phyloP scores from a whole-genome alignment of 35 echinoderm and acorn worm species.

The Apostichopus californicus region DNA sequence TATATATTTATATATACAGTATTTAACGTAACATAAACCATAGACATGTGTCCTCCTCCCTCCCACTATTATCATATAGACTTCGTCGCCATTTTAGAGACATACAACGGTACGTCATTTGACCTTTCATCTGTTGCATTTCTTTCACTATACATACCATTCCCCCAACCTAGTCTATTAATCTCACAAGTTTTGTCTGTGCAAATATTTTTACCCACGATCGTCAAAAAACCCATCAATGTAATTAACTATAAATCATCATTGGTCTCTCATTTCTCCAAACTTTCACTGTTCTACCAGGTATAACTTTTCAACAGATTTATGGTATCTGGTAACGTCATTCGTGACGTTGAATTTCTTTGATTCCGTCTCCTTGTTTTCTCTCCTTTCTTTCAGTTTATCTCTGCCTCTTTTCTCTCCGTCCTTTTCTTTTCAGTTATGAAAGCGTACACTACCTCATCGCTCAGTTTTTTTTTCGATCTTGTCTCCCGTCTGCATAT shows the following conservation, averaged over 20 bases:
- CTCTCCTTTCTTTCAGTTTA: background rate
- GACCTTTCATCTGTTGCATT: constrained; percentile 9
- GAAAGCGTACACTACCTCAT: background rate
- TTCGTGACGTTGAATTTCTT: background rate
- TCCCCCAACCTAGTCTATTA: background rate
- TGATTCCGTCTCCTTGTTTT: background rate
- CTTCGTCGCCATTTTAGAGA: background rate
- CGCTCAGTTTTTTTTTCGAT: background rate
- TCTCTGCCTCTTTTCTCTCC: background rate
- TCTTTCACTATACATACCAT: background rate
- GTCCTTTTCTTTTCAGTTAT: background rate
- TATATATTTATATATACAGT: too few relatives aligned
- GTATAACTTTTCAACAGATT: constrained; percentile 3
- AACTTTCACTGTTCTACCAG: background rate
- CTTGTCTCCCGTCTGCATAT: background rate
- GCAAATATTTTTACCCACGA: constrained; percentile 22
- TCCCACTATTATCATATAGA: background rate
- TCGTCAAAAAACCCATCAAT: constrained; percentile 17
- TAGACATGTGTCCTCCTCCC: too few relatives aligned
- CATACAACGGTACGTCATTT: background rate
- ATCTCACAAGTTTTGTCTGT: constrained; percentile 14
- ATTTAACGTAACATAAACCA: too few relatives aligned
- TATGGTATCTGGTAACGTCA: constrained; percentile 9
- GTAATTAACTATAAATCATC: constrained; percentile 24
- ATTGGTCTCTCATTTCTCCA: constrained; percentile 1